phyloP scores from a whole-genome alignment of 2,113 vertebrate species.

The Osmerus mordax region DNA sequence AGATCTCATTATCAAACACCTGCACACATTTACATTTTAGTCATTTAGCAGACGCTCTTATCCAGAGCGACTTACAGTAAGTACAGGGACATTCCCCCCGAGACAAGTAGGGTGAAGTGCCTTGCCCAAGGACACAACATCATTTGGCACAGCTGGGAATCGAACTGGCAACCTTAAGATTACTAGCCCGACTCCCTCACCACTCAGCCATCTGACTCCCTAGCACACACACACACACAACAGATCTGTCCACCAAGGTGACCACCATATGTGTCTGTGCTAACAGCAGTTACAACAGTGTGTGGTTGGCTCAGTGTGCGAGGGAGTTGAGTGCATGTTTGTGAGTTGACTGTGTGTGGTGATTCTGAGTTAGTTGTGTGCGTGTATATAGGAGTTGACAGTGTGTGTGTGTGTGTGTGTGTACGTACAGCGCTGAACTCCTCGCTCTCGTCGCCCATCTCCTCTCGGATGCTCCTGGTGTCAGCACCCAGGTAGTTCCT shows the following conservation, averaged over 20 bases:
- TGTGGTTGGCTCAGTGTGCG: too few species aligned
- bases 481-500: constrained; percentile 92
- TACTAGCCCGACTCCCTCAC: too few species aligned
- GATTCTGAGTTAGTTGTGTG: background rate
- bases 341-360: background rate
- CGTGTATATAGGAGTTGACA: background rate
- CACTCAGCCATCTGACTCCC: too few species aligned
- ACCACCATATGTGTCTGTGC: background rate
- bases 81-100: too few species aligned
- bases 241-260: too few species aligned
- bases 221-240: background rate
- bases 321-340: background rate
- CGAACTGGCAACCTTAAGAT: too few species aligned
- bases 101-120: too few species aligned
- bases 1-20: constrained; percentile 92
- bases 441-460: constrained; percentile 97
- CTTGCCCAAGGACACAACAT: too few species aligned
- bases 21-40: too few species aligned
- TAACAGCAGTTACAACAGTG: background rate
- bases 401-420: constrained; percentile 5
- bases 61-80: too few species aligned
- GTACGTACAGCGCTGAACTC: constrained; percentile 87
- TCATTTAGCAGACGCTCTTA: too few species aligned
- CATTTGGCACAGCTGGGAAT: too few species aligned
- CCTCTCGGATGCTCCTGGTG: constrained; percentile 86